Percentiles rank a stretch among this genome's conserved stretches.
Evolutionary conservation across 2,888 invertebrate species (phyloP).

Genomic region (Meteorus colon): DNA sequence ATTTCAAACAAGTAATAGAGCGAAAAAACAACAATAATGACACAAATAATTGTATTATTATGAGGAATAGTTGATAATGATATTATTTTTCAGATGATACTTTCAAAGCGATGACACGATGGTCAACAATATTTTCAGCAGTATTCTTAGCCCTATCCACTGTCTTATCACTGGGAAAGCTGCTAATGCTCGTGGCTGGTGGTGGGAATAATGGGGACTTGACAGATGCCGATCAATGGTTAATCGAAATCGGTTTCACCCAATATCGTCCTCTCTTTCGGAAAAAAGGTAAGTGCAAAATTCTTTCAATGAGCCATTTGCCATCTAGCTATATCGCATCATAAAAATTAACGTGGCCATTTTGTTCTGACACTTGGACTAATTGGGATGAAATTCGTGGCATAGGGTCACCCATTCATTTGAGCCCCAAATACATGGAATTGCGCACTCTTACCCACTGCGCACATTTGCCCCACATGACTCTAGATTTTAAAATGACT

Average conservation of each 20-base stretch:
- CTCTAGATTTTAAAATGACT: too few relatives aligned
- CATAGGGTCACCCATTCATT: too few relatives aligned
- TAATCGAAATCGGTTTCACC: slow-evolving; percentile 82
- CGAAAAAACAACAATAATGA: too few relatives aligned
- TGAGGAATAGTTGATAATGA: background rate
- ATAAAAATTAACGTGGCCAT: background rate
- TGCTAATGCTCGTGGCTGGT: slow-evolving; percentile 68
- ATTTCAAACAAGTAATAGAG: too few relatives aligned
- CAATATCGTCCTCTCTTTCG: slow-evolving; percentile 82
- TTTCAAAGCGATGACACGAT: slow-evolving; percentile 69
- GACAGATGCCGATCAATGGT: slow-evolving; percentile 83
- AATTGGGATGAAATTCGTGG: too few relatives aligned
- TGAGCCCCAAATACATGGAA: too few relatives aligned
- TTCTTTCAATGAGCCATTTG: too few relatives aligned
- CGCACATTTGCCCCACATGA: too few relatives aligned
- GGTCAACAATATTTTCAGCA: slow-evolving; percentile 71
- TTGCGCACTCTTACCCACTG: too few relatives aligned
- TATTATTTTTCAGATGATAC: slow-evolving; percentile 57
- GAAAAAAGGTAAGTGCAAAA: slow-evolving; percentile 77
- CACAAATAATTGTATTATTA: slow-evolving; percentile 20
- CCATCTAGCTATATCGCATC: background rate
- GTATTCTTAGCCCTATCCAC: slow-evolving; percentile 71
- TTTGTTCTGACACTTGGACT: background rate
- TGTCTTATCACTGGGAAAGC: slow-evolving; percentile 69
- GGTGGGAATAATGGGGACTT: slow-evolving; percentile 74